Evolutionary conservation across 30 jellyfish, hydroid and myxozoan genomes (phyloP), one percentile per base, ranked within the genome.

Genomic region (Aurelia coerulea): DNA sequence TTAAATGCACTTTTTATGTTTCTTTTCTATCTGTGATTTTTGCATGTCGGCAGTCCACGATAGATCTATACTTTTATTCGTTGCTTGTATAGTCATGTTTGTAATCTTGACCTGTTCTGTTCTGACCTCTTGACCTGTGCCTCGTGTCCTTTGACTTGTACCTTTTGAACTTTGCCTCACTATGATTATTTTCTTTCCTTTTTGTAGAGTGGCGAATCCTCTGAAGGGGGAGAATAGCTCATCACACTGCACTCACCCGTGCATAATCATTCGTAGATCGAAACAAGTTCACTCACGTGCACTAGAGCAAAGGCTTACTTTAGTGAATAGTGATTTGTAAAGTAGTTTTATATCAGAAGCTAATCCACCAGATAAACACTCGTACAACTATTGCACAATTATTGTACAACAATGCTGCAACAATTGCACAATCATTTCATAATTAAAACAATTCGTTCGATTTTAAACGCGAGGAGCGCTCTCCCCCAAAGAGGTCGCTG

Each of bases 211-310:
- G 93, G 88, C 88, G 93, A 84, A 8, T 63, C 92, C 84, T 83
- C 93, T 64, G 93, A 84, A 78, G 93, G 93, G 93, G 93, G 93
- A 84, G 93, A 84, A 11, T 84, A 84, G 83, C 83, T 62, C 88
- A 35, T 83, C 83, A 84, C 93, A 79, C 33, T 79, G 89, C 89
- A 79, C 89, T 65, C 80, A 39, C 66, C 62, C 81, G 67, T 77
- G 56, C 56, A 23, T 60, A 60, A 15, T 23, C 70, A 60, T 17
- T 60, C 70, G 35, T n/a, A 60, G 35, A 12, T 17, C 35, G 70
- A 60, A 65, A 46, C 73, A 62, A 17, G 34, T 29, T 23, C 88
- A 34, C 33, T 15, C 29, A n/a, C 31, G 62, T 77, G 87, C 87
- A 79, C 89, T 15, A 56, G 66, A 14, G 16, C 89, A 2, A 63